phyloP scores from a whole-genome alignment of 2,888 invertebrate genomes.

The Apantesis nais region DNA sequence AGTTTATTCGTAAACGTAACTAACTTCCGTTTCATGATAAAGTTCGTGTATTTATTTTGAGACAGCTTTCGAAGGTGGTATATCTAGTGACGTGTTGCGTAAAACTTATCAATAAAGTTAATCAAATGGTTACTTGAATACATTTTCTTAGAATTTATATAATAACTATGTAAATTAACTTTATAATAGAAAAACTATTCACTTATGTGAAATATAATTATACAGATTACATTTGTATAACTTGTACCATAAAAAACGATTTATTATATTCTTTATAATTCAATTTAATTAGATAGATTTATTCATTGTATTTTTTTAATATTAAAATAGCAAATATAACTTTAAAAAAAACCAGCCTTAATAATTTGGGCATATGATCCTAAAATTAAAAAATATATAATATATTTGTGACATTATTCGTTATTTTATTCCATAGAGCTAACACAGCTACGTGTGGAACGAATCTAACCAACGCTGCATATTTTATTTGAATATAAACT shows the following conservation, averaged over 20 bases:
- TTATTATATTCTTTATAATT: not conserved
- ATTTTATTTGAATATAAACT: slow-evolving; percentile 50
- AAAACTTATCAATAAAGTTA: not conserved
- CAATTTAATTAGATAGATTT: not conserved
- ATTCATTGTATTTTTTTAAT: not conserved
- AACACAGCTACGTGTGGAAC: not conserved
- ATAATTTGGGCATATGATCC: too few species aligned
- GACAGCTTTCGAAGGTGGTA: not conserved
- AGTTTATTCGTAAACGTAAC: not conserved
- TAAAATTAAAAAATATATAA: too few species aligned
- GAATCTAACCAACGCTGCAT: not conserved
- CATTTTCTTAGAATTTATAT: not conserved
- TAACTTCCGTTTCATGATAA: too few species aligned
- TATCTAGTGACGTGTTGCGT: not conserved
- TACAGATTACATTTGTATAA: not conserved
- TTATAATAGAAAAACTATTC: not conserved
- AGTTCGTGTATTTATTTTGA: not conserved
- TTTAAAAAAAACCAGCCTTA: too few species aligned
- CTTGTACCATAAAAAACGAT: not conserved
- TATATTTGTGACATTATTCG: too few species aligned
- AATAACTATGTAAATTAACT: not conserved
- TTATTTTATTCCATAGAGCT: too few species aligned
- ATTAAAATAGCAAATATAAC: not conserved
- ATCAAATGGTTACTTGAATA: not conserved
- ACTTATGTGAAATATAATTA: not conserved